Evolutionary conservation across 2,888 invertebrate genomes (phyloP).

Genomic region (Girardia tigrina): DNA sequence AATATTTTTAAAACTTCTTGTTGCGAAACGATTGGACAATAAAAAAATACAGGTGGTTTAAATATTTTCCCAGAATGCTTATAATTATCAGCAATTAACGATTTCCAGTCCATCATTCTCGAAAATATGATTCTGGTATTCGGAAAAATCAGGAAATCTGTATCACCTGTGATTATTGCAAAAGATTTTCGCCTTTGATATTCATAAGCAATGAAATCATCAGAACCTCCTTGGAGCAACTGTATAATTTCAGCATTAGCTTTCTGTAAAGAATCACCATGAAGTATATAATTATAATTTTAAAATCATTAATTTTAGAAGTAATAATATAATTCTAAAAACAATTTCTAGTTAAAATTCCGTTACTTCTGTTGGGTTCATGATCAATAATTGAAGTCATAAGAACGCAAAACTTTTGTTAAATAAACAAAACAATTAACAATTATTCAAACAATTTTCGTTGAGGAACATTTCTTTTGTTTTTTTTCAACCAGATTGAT

Average conservation of each 20-base stretch:
- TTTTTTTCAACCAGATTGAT: too few species aligned
- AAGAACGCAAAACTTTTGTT: too few species aligned
- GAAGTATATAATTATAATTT: too few species aligned
- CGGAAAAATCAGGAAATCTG: neutral
- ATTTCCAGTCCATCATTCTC: neutral
- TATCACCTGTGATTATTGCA: constrained; percentile 10
- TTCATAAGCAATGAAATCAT: neutral
- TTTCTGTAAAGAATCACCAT: neutral
- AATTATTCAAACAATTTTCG: too few species aligned
- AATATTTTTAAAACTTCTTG: neutral
- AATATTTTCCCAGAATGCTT: neutral
- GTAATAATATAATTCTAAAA: too few species aligned
- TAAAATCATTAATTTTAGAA: too few species aligned
- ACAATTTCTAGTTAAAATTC: too few species aligned
- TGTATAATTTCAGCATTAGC: neutral
- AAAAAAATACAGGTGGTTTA: neutral
- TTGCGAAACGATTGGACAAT: neutral
- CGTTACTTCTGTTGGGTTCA: too few species aligned
- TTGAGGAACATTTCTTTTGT: too few species aligned
- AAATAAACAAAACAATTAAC: too few species aligned
- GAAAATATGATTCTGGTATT: neutral
- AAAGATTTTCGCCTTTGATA: neutral
- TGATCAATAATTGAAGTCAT: too few species aligned
- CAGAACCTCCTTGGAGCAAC: neutral
- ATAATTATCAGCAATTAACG: too few species aligned